Conservation (phyloP, 2,797 vertebrate species). For the Semaprochilodus insignis region DNA sequence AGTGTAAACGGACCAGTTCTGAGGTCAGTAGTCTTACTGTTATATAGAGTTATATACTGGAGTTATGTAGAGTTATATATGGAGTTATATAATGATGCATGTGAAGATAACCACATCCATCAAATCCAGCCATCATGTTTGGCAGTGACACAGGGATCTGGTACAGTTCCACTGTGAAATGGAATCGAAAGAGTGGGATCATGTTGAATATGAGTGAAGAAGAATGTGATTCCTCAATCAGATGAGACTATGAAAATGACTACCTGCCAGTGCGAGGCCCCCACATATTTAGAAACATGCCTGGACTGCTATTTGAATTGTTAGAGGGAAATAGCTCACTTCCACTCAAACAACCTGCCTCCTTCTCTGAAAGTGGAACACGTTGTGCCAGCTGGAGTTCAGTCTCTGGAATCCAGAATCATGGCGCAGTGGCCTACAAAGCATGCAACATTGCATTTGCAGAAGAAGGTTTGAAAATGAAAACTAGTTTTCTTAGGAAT, state of each 20-base stretch:
- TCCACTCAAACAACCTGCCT: slow-evolving; percentile 6
- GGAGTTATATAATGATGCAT: neutral
- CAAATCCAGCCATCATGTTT: slow-evolving; percentile 26
- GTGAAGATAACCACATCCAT: slow-evolving; percentile 14
- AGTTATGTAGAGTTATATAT: slow-evolving; percentile 11
- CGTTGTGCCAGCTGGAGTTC: neutral
- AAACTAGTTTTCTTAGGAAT: too few species aligned
- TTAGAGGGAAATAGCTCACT: slow-evolving; percentile 28
- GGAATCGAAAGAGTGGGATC: slow-evolving; percentile 1
- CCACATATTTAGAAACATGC: slow-evolving; percentile 27
- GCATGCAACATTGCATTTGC: neutral
- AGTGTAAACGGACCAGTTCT: neutral
- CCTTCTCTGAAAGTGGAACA: neutral
- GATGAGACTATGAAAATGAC: slow-evolving; percentile 11
- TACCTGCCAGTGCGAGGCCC: neutral
- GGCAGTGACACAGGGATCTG: slow-evolving; percentile 3
- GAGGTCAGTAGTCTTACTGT: neutral
- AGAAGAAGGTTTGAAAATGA: too few species aligned
- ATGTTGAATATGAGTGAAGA: neutral
- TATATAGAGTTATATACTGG: slow-evolving; percentile 5
- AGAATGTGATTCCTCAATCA: slow-evolving; percentile 25
- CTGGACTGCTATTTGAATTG: slow-evolving; percentile 21
- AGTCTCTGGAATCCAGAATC: too few species aligned
- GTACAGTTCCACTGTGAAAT: neutral
- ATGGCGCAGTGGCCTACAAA: too few species aligned